phyloP scores from a whole-genome alignment of 2,797 vertebrate genomes.

The Scolopax rusticola region DNA sequence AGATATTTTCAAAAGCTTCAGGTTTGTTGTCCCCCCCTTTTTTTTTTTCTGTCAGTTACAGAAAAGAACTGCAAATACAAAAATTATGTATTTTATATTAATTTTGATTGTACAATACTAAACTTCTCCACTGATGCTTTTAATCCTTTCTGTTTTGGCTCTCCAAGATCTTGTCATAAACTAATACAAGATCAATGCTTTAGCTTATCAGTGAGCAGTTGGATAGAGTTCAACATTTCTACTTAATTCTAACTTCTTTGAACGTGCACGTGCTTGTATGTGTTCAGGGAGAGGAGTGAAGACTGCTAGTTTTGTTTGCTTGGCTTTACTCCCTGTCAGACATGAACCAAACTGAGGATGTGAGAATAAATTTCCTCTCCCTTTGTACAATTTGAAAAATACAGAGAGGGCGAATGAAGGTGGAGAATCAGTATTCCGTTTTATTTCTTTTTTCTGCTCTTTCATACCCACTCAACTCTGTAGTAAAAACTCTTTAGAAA shows the following conservation, averaged over 20 bases:
- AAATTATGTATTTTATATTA: neutral
- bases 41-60: neutral
- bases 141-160: neutral
- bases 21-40: rapidly evolving
- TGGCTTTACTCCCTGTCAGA: neutral
- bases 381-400: neutral
- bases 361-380: neutral
- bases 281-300: neutral
- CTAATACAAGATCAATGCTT: neutral
- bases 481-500: neutral
- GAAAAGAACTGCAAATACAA: neutral
- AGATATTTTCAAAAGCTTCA: rapidly evolving
- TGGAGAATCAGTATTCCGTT: neutral
- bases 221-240: neutral
- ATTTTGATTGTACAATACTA: neutral
- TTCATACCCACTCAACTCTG: neutral
- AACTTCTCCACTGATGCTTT: neutral
- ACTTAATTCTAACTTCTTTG: neutral
- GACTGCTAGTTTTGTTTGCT: neutral
- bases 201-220: neutral
- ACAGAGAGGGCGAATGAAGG: neutral
- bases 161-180: neutral
- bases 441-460: neutral
- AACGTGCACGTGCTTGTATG: rapidly evolving
- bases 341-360: neutral